phyloP scores from a whole-genome alignment of 2,113 vertebrate species.

The Bostrychus sinensis region DNA sequence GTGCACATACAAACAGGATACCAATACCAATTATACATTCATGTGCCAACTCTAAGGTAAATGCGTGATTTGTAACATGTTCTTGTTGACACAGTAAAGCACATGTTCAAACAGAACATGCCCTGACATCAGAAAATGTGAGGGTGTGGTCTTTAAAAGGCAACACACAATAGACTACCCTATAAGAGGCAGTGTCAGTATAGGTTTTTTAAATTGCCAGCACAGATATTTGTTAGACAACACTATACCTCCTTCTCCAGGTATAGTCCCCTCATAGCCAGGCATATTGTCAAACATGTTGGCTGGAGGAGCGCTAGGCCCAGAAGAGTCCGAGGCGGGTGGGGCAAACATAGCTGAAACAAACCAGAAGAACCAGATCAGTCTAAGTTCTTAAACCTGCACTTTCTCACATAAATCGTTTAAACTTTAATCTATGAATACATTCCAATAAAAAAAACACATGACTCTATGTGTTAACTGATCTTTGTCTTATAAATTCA shows the following conservation, averaged over 20 bases:
- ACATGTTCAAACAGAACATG: neutral
- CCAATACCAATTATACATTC: neutral
- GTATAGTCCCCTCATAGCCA: slow-evolving; percentile 74
- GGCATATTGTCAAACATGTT: slow-evolving; percentile 72
- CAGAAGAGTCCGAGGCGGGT: slow-evolving; percentile 20
- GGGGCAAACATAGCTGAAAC: slow-evolving; percentile 66
- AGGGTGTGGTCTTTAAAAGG: neutral
- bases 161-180: too few species aligned
- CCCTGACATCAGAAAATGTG: neutral
- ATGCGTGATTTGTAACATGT: neutral
- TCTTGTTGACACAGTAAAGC: neutral
- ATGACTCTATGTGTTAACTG: rapidly evolving
- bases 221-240: neutral
- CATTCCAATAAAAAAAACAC: neutral
- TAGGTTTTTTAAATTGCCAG: too few species aligned
- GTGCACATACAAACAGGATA: neutral
- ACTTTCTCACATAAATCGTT: neutral
- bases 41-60: neutral
- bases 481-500: neutral
- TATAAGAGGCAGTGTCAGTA: neutral
- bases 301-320: slow-evolving; percentile 71
- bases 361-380: slow-evolving; percentile 65
- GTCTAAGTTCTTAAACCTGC: neutral
- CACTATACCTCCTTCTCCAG: slow-evolving; percentile 67
- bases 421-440: neutral